Conservation (phyloP, 2,113 vertebrate species). For the Rousettus leschenaultii region DNA sequence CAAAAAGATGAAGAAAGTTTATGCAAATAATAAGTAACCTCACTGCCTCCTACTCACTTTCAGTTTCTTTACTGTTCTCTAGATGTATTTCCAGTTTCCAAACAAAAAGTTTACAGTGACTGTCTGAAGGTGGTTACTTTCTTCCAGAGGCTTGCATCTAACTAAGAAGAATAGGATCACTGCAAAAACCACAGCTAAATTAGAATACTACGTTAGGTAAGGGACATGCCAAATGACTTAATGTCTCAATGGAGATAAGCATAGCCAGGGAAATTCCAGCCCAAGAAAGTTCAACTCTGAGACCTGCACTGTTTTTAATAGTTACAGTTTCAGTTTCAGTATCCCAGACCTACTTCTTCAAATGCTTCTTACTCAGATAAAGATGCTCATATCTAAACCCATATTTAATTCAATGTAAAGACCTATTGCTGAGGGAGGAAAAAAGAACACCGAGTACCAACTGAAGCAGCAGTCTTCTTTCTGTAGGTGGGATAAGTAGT, state of each 20-base stretch:
- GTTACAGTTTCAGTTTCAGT: constrained; percentile 33
- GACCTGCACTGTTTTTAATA: background rate
- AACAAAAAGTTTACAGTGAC: background rate
- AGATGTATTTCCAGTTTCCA: background rate
- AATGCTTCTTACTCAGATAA: background rate
- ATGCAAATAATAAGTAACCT: background rate
- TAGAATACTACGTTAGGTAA: background rate
- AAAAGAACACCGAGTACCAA: background rate
- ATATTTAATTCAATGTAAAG: background rate
- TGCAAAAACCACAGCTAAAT: background rate
- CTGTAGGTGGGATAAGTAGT: background rate
- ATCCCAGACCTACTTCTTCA: constrained; percentile 40
- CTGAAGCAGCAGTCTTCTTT: background rate
- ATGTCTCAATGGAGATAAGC: background rate
- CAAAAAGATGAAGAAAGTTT: background rate
- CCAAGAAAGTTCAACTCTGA: background rate
- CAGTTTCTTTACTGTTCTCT: background rate
- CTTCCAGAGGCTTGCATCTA: background rate
- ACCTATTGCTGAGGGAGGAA: background rate
- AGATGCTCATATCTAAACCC: background rate
- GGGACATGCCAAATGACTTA: background rate
- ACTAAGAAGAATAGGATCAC: background rate
- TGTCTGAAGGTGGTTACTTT: background rate
- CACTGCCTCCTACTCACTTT: background rate
- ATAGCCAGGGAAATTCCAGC: constrained; percentile 24